phyloP scores from a whole-genome alignment of 2,113 vertebrate species.

The Pachyramphus minor region DNA sequence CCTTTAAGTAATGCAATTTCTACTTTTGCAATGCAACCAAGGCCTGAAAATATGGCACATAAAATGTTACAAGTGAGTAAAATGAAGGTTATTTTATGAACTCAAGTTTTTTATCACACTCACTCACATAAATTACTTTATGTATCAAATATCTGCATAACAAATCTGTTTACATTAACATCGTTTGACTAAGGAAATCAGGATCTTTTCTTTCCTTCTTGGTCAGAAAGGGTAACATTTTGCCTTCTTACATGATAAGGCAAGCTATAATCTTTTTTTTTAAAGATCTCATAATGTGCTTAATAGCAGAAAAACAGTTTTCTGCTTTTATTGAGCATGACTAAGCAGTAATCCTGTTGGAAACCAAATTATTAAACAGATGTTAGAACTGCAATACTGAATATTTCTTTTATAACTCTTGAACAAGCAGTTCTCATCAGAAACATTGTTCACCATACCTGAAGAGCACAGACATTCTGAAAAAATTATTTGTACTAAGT shows the following conservation, averaged over 20 bases:
- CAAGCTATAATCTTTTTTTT: neutral
- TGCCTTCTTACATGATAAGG: neutral
- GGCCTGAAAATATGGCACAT: neutral
- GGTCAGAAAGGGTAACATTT: neutral
- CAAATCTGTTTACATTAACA: neutral
- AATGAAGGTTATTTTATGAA: neutral
- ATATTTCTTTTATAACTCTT: neutral
- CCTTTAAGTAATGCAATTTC: neutral
- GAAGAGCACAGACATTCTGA: neutral
- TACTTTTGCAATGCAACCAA: neutral
- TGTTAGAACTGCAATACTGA: neutral
- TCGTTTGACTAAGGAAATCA: neutral
- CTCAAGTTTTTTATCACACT: neutral
- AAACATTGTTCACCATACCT: neutral
- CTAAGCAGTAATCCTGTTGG: constrained; percentile 25
- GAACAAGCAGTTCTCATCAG: neutral
- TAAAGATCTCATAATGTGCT: neutral
- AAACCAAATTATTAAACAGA: constrained; percentile 3
- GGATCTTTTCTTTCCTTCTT: neutral
- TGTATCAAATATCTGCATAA: neutral
- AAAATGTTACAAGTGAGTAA: neutral
- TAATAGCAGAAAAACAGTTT: neutral
- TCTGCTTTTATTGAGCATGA: neutral
- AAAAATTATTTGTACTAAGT: neutral
- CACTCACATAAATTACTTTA: neutral